Evolutionary conservation across 2,797 vertebrate genomes (phyloP), one percentile per base, ranked within the genome.

Genomic region (Pangasius krempfi): DNA sequence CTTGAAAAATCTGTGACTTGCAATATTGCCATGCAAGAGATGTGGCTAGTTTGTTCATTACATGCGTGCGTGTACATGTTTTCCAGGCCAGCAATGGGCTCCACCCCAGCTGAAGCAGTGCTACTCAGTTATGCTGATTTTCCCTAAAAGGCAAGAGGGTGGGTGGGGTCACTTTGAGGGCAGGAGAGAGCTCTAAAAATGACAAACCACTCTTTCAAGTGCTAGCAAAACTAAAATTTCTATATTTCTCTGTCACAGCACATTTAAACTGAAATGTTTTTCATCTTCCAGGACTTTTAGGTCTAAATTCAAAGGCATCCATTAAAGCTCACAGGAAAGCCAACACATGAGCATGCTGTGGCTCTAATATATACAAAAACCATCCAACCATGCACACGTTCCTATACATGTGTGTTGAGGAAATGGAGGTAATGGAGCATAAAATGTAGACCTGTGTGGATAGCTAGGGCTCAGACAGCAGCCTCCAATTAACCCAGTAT

Each of bases 401-500:
- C 20, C 68, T 16, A 12, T 54, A 56, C 60, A 58, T n/a, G 20
- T 1, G 20, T 73, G 64, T 27, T 54, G 68, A 52, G 8, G 44
- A 7, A 30, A 30, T 37, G 72, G 64, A 25, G 64, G 30, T 66
- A 86, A 78, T 66, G 25, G 16, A 86, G 84, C 25, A 54, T 44
- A 83, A 64, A 60, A 50, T 33, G 12, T 81, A 37, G 30, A 82
- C 64, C 30, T n/a, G 56, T 79, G 78, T 66, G 76, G 76, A n/a
- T 52, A 60, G 30, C 78, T n/a, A 40, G 33, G 40, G 25, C 78
- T 76, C 16, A 22, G 70, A 30, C 22, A 18, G 30, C 80, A 85
- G 66, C 50, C 88, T 84, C 75, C 79, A 90, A 89, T 90, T 85
- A 90, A 80, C 27, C 84, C 30, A 37, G 20, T n/a, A 87, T 68